Conservation (phyloP, 2,113 vertebrate genomes). For the Hippocampus mohnikei region DNA sequence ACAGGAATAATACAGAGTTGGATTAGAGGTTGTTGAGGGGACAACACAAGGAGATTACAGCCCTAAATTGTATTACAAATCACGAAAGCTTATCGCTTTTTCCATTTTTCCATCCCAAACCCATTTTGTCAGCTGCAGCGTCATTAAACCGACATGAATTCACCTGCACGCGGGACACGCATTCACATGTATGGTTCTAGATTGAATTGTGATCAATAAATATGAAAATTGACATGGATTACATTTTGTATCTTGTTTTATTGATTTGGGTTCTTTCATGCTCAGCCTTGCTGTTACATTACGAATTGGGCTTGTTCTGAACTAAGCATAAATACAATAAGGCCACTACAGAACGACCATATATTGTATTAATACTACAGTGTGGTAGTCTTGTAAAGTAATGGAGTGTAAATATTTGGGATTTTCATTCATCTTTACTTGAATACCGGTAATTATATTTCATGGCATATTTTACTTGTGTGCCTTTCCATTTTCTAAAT, state of each 20-base stretch:
- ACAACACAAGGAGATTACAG: conserved; percentile 58
- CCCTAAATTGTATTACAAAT: conserved; percentile 65
- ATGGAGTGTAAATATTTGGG: neutral
- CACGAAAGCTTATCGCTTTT: conserved; percentile 54
- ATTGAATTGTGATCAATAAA: neutral
- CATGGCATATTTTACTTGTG: neutral
- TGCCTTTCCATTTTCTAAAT: neutral
- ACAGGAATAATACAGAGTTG: conserved; percentile 50
- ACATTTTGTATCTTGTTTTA: neutral
- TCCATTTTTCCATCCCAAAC: conserved; percentile 41
- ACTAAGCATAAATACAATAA: neutral
- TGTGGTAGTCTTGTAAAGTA: neutral
- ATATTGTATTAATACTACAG: neutral
- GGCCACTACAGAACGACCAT: neutral
- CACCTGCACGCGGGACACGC: conserved; percentile 5
- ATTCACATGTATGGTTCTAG: neutral
- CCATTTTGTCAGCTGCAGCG: conserved; percentile 25
- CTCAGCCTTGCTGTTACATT: neutral
- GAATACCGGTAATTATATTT: neutral
- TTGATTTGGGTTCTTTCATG: neutral
- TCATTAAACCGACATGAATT: conserved; percentile 13
- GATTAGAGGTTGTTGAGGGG: conserved; percentile 50
- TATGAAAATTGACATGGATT: neutral
- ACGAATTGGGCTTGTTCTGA: neutral
- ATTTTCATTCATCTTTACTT: neutral